Evolutionary conservation across 2,797 vertebrate genomes (phyloP), one percentile per base, ranked within the genome.

Genomic region (Mallotus villosus): DNA sequence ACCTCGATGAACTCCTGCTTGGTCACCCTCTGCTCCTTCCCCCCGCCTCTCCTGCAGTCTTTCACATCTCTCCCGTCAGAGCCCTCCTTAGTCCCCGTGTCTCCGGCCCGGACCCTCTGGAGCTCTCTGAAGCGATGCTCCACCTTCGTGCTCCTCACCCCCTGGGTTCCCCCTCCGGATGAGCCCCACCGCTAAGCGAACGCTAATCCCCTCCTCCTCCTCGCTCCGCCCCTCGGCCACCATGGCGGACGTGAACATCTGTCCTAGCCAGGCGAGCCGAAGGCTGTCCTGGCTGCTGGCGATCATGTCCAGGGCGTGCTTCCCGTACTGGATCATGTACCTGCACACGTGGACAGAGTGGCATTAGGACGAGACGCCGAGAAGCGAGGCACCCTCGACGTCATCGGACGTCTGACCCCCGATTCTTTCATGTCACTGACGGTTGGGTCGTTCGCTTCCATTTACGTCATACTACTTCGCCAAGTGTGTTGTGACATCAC

Each of bases 261-360:
- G 90, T 72, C 95, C 94, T 84, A 98, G 90, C 97, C 97, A 98
- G 46, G 93, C 92, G 81, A 94, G 93, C 80, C 96, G 94, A 85
- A 98, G 95, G 78, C 94, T 96, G 90, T 97, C 93, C 82, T 97
- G 95, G 80, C 94, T 95, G 91, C 94, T 97, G 87, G 95, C 94
- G 25, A 97, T 92, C 94, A 97, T 96, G 88, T 97, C 95, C 21
- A 98, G 85, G 66, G 96, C 95, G 64, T 96, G 96, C 70, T 95
- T 97, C 67, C 96, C 96, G 0, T 98, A 97, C 76, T 91, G 90
- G 83, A 90, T 84, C 76, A 93, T 78, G 77, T 93, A 93, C 81
- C 91, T 92, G 68, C 17, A 69, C 65, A 24, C 25, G 63, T 60
- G 74, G 0, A 55, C 5, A 70, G 11, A 81, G 0, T n/a, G n/a